Base-by-base conservation (phyloP, 2,888 invertebrate species). In the Cephalotes varians region DNA sequence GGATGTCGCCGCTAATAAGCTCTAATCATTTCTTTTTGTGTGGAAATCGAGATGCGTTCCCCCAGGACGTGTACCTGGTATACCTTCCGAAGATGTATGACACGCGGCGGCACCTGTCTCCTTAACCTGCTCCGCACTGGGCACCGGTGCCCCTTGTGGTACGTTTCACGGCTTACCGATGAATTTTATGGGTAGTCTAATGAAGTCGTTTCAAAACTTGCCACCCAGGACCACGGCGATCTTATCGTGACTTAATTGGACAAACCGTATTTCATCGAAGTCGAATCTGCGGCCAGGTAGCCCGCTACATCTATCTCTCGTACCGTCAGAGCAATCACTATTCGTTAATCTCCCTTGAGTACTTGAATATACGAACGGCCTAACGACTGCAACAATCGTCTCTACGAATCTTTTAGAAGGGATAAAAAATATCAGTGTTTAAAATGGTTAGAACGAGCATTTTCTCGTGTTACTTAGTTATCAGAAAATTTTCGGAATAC, bases 181-280 rank as follows among this genome's bases (percentile, higher is more conserved):
- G 93, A 92, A 92, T 93, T 94, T 94, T 93, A 93, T 92, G 91
- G 91, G 90, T 92, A 91, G 93, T 93, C 93, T 93, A 94, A 94
- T 93, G 93, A 94, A 94, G 93, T 92, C 91, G 87, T 91, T 90
- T 90, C 88, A 89, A 91, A 87, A 88, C 85, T 90, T 89, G 89
- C 91, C 91, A 90, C 90, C 91, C 90, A 89, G 83, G 86, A 88
- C 91, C 91, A 87, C 88, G 87, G 89, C 85, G 92, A 93, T 93
- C 91, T 93, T 93, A 93, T 93, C 93, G 91, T 83, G 67, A 88
- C 89, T 93, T 93, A 93, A 94, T 93, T 93, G 92, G 92, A 90
- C 92, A 90, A 92, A 90, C 90, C 88, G 91, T 93, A 92, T 92
- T 91, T 92, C 90, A 90, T 90, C 89, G 81, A 25, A 77, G 85